phyloP scores from a whole-genome alignment of 2,888 invertebrate genomes.

The Spilosoma lubricipeda region DNA sequence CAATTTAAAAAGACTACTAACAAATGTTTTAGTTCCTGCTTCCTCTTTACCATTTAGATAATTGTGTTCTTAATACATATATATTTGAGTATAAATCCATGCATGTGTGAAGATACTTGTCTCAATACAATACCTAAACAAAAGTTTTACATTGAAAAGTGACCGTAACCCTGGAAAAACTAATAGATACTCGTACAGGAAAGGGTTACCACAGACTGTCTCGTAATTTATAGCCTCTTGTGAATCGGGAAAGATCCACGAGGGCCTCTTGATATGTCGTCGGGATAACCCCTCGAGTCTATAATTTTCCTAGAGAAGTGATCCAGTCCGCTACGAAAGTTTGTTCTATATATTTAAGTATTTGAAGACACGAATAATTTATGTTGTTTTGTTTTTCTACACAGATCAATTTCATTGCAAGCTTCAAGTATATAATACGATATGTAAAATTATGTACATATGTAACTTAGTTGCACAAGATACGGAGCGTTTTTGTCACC shows the following conservation, averaged over 20 bases:
- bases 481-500: conserved; percentile 23
- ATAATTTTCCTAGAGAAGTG: conserved; percentile 71
- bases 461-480: conserved; percentile 25
- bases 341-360: conserved; percentile 36
- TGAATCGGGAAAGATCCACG: conserved; percentile 67
- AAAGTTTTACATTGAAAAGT: conserved; percentile 33
- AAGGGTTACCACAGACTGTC: conserved; percentile 73
- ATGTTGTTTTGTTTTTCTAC: conserved; percentile 43
- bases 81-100: neutral
- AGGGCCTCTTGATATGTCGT: conserved; percentile 76
- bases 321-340: conserved; percentile 53
- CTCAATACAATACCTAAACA: conserved; percentile 20
- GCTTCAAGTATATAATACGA: conserved; percentile 24
- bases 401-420: conserved; percentile 21
- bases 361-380: conserved; percentile 42
- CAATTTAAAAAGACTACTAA: conserved; percentile 58
- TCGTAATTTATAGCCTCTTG: conserved; percentile 73
- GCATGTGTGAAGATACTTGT: neutral
- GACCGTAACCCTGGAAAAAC: conserved; percentile 62
- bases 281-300: conserved; percentile 73
- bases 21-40: conserved; percentile 56
- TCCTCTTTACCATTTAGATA: conserved; percentile 36
- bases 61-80: neutral
- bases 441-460: conserved; percentile 42
- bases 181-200: conserved; percentile 57